Evolutionary conservation across 2,888 invertebrate species (phyloP).

Genomic region (Polymixis flavicincta): DNA sequence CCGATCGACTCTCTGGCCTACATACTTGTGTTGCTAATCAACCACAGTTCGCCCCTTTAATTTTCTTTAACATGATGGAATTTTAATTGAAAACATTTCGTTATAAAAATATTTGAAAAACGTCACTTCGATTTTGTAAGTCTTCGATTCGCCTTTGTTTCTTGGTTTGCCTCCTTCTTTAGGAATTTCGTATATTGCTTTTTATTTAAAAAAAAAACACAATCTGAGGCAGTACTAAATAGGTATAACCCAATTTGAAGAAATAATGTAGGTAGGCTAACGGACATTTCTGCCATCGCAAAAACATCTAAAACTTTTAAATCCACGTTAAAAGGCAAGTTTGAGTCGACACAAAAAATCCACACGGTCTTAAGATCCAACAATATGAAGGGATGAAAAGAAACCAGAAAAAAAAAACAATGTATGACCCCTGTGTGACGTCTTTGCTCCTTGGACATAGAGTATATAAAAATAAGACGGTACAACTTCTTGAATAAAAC

Average conservation of each 20-base stretch:
- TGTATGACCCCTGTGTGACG: slow-evolving; percentile 74
- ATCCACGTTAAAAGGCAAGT: slow-evolving; percentile 50
- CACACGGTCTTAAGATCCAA: slow-evolving; percentile 76
- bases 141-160: background rate
- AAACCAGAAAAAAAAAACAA: slow-evolving; percentile 78
- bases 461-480: slow-evolving; percentile 35
- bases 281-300: slow-evolving; percentile 8
- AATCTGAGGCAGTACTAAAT: background rate
- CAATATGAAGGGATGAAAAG: slow-evolving; percentile 77
- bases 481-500: slow-evolving; percentile 9
- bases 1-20: slow-evolving; percentile 71
- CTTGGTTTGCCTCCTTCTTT: too few relatives aligned
- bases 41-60: slow-evolving; percentile 31
- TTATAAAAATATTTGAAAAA: background rate
- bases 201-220: background rate
- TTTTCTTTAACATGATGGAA: slow-evolving; percentile 24
- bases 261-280: slow-evolving; percentile 2
- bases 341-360: slow-evolving; percentile 65
- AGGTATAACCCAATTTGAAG: too few relatives aligned
- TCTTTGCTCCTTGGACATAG: slow-evolving; percentile 74
- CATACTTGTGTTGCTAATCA: slow-evolving; percentile 68
- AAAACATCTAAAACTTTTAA: slow-evolving; percentile 31
- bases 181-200: background rate
- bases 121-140: slow-evolving; percentile 5
- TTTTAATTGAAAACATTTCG: background rate